Percentiles rank a stretch among this genome's conserved stretches.
Evolutionary conservation across 2,113 vertebrate species (phyloP).

Genomic region (Thymallus thymallus): DNA sequence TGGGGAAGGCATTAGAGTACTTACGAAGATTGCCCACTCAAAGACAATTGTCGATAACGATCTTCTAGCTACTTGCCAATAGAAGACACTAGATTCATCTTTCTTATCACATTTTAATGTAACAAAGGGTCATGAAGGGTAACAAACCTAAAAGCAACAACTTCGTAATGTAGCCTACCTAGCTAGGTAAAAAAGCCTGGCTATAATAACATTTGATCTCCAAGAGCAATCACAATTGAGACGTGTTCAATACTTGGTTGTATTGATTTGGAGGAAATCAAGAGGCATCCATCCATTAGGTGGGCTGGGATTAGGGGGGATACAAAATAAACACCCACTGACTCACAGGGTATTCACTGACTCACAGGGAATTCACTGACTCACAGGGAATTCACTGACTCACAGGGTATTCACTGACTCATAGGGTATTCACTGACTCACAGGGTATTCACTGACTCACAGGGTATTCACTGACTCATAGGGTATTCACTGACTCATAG

Average conservation of each 20-base stretch:
- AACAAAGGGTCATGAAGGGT: too few relatives aligned
- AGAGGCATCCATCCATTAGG: slow-evolving; percentile 40
- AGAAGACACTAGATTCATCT: too few relatives aligned
- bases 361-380: too few relatives aligned
- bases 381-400: too few relatives aligned
- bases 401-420: too few relatives aligned
- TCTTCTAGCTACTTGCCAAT: too few relatives aligned
- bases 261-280: slow-evolving; percentile 52
- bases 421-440: too few relatives aligned
- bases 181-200: slow-evolving; percentile 9
- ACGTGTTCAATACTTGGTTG: slow-evolving; percentile 52
- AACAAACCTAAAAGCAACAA: too few relatives aligned
- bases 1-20: neutral
- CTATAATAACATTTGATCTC: slow-evolving; percentile 37
- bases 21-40: neutral
- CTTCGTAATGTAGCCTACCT: neutral
- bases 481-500: too few relatives aligned
- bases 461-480: too few relatives aligned
- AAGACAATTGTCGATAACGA: neutral
- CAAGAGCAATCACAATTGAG: slow-evolving; percentile 36
- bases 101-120: too few relatives aligned
- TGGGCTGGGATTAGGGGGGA: slow-evolving; percentile 10
- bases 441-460: too few relatives aligned
- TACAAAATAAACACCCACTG: slow-evolving; percentile 12
- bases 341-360: slow-evolving; percentile 27